Base-by-base conservation (phyloP, 2,888 invertebrate species). In the Hololepta plana region DNA sequence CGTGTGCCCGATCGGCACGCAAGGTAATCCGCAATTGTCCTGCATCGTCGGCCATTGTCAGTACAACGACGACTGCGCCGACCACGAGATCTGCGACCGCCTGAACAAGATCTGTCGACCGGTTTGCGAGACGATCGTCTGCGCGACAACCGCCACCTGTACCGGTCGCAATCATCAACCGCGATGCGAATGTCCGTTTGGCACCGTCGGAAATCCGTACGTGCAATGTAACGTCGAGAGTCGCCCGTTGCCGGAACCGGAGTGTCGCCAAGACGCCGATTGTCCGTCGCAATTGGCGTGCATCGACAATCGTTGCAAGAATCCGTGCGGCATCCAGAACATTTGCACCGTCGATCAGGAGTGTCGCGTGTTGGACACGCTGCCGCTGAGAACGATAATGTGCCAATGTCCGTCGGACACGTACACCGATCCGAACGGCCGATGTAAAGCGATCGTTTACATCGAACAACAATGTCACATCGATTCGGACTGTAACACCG, bases 1-100 rank as follows among this genome's bases (percentile, higher is more conserved):
- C 42, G 64, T 67, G 30, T 90, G 88, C 49, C 87, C 85, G 20
- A 55, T 65, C 2, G 88, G 87, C 21, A 84, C 77, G 4, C 84
- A 81, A 53, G 87, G 87, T 20, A 75, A 82, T 52, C 77, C 85
- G 2, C 65, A 67, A 32, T 59, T 79, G 3, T 73, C 81, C 11
- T 90, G 90, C 45, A 74, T 87, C 30, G 68, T 75, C 2, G 80
- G 76, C 5, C 66, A 76, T 20, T 87, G 87, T 39, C 82, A 82
- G 43, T 84, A 81, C 51, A 84, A 87, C 45, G 82, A 85, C 43
- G 87, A 88, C 45, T 88, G 87, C 40, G 77, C 76, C 15, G 74
- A 79, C 41, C 67, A 77, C 35, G 84, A 87, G 51, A 69, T 77
- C 16, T 88, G 87, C 49, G 80, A 85, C 44, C 62, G 82, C 31